Base-by-base conservation (phyloP, 2,797 vertebrate genomes). In the Clarias laeviceps region DNA sequence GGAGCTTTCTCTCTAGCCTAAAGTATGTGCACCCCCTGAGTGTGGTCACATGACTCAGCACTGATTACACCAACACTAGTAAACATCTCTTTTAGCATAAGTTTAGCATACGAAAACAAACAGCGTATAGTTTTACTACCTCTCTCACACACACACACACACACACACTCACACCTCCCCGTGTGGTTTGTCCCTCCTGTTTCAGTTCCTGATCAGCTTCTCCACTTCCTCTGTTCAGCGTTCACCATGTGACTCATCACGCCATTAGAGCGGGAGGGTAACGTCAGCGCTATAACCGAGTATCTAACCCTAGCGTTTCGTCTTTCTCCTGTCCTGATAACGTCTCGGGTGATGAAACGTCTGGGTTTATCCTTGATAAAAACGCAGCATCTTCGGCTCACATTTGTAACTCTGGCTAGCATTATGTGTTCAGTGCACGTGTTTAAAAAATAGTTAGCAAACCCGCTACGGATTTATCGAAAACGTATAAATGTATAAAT, bases 181-280 rank as follows among this genome's bases (percentile, higher is more conserved):
- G 2, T 8, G 50, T 56, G 50, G n/a, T 69, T 37, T 24, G 20
- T 62, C 15, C 6, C 20, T 15, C 20, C 22, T 69, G 74, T 84
- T 84, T 84, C 83, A 79, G 50, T 84, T 84, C 83, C 76, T 61
- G 34, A 27, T 84, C n/a, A 9, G 24, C 7, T 4, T 64, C 50
- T 45, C 59, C 65, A 80, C 83, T 84, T 84, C 83, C 83, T 32
- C 83, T 61, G 56, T 24, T 40, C 32, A 27, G 4, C 8, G 62
- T 45, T 57, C 20, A 68, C 24, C 83, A 66, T 80, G 34, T 80
- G 83, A 84, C 76, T 66, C 18, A 65, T 34, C 73, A 57, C 61
- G 1, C 61, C 45, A 50, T 50, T 50, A 50, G 1, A 50, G 45
- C 9, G 9, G 11, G 45, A 50, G 45, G 40, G 1, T 2, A n/a